phyloP scores from a whole-genome alignment of 2,113 vertebrate species.

The Gopherus flavomarginatus region DNA sequence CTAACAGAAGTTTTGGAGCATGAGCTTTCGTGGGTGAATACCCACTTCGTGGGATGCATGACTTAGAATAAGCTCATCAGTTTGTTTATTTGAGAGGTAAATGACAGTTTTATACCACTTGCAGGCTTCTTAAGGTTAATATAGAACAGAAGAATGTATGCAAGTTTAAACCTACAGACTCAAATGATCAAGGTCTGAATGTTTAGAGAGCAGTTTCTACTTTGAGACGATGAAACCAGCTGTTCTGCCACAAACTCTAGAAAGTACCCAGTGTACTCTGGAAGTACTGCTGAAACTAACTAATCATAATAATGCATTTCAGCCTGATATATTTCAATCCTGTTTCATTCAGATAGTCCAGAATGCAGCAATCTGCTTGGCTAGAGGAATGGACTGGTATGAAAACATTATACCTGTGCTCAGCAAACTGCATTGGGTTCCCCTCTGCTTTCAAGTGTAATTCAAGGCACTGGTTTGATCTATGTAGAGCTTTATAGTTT shows the following conservation, averaged over 20 bases:
- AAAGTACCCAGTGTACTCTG: not conserved
- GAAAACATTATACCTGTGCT: not conserved
- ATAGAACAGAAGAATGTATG: not conserved
- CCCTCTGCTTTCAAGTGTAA: not conserved
- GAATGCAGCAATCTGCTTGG: not conserved
- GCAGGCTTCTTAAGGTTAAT: not conserved
- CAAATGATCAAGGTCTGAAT: not conserved
- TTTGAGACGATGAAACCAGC: not conserved
- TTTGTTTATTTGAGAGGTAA: not conserved
- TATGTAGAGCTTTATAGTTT: not conserved
- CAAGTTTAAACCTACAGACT: not conserved
- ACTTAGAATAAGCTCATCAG: accelerated
- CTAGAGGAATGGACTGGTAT: not conserved
- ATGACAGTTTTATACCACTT: not conserved
- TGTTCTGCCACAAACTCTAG: not conserved
- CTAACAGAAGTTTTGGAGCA: too few species aligned
- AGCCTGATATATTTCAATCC: not conserved
- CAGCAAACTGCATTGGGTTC: not conserved
- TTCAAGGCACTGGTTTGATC: not conserved
- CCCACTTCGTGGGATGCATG: too few species aligned
- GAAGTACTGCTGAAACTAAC: not conserved
- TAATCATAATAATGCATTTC: not conserved
- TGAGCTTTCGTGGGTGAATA: too few species aligned
- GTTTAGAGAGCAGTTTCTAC: not conserved
- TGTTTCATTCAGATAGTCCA: not conserved